phyloP scores from a whole-genome alignment of 2,113 vertebrate genomes.

The Nanorana parkeri region DNA sequence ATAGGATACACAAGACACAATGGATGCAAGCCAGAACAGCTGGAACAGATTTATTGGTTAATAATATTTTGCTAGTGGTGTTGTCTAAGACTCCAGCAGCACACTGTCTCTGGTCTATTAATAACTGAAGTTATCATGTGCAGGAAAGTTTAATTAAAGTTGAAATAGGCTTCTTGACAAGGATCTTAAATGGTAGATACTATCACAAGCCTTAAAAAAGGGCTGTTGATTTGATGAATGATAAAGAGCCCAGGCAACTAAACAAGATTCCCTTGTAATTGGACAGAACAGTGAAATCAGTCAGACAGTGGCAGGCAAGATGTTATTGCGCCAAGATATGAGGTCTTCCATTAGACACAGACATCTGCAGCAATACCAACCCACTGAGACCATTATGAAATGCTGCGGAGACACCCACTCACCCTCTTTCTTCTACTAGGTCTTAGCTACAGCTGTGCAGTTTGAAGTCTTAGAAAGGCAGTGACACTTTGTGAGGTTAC shows the following conservation, averaged over 20 bases:
- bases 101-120: conserved; percentile 45
- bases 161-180: conserved; percentile 54
- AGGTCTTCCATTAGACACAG: conserved; percentile 44
- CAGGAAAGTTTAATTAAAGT: conserved; percentile 57
- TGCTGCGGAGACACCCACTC: conserved; percentile 47
- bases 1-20: not conserved
- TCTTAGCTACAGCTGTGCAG: conserved; percentile 6
- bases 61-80: conserved; percentile 23
- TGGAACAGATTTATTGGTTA: conserved; percentile 23
- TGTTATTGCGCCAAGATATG: conserved; percentile 45
- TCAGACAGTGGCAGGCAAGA: conserved; percentile 46
- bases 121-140: conserved; percentile 51
- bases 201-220: conserved; percentile 40
- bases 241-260: conserved; percentile 38
- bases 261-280: conserved; percentile 49
- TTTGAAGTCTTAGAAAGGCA: conserved; percentile 4
- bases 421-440: not conserved
- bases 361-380: conserved; percentile 39
- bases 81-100: conserved; percentile 27
- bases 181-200: conserved; percentile 48
- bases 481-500: not conserved
- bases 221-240: conserved; percentile 49
- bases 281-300: conserved; percentile 48
- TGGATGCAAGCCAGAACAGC: conserved; percentile 1
- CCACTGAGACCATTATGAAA: conserved; percentile 52